Evolutionary conservation across 2,888 invertebrate genomes (phyloP), one percentile per base, ranked within the genome.

Genomic region (Hirtodrosophila confusa): DNA sequence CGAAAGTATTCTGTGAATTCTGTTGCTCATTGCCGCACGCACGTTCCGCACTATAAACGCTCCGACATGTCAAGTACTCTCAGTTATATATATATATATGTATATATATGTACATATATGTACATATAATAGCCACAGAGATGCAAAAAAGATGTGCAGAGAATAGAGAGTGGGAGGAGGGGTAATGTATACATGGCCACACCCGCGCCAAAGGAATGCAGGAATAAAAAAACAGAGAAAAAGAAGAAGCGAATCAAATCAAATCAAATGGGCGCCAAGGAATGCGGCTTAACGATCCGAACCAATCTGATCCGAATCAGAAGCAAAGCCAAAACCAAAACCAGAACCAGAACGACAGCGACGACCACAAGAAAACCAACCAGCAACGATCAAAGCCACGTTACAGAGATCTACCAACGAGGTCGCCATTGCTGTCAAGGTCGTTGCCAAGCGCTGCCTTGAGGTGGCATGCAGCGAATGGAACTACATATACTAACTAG

Each of bases 41-140:
- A 65, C 70, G 85, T 82, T 86, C 78, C 75, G 80, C 85, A 86
- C 87, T 86, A 82, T 77, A 82, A 84, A 82, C 78, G 78, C 58
- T 36, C 39, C 41, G 85, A 80, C 78, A 82, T 80, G 55, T 75
- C 87, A 77, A 80, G 84, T 57, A 75, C 70, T 54, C 56, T 17
- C 17, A 17, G 17, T 17, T 17, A 17, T 2, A 6, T 3, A 27
- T 27, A 27, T 27, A 6, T 27, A 27, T 27, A 9, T 7, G 5
- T 31, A 9, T 31, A 7, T 9, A 9, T 31, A 31, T 31, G 31
- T 31, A 31, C 27, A 27, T 31, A 9, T 31, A 27, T 27, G 51
- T 10, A 39, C 48, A 11, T 47, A 50, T 40, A 37, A 66, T 24
- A 57, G 51, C 40, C 51, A 44, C 65, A 51, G 53, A 73, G 53